phyloP scores from a whole-genome alignment of 2,797 vertebrate genomes.

The Selene dorsalis region DNA sequence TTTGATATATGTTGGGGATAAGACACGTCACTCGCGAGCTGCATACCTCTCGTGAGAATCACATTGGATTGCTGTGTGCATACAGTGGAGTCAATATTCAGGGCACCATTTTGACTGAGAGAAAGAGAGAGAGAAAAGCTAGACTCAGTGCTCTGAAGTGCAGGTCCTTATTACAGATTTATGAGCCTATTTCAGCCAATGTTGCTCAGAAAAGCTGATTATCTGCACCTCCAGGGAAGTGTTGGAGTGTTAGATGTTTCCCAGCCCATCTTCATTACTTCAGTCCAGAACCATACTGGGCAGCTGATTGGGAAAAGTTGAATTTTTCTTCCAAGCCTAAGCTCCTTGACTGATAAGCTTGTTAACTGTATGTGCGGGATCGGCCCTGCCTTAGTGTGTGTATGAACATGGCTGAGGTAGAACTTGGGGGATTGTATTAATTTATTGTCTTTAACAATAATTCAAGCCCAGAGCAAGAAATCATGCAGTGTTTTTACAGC shows the following conservation, averaged over 20 bases:
- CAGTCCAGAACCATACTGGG: constrained; percentile 34
- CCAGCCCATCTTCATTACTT: constrained; percentile 62
- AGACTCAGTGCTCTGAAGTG: constrained; percentile 42
- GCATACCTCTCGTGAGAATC: constrained; percentile 14
- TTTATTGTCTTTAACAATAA: constrained; percentile 29
- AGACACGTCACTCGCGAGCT: background rate
- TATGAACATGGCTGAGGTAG: constrained; percentile 39
- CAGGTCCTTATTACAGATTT: constrained; percentile 71
- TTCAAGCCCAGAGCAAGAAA: constrained; percentile 20
- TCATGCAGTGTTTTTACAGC: constrained; percentile 32
- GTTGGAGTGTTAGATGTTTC: constrained; percentile 55
- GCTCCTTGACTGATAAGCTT: constrained; percentile 65
- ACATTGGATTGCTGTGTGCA: constrained; percentile 11
- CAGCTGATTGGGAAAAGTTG: constrained; percentile 52
- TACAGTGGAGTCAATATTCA: constrained; percentile 50
- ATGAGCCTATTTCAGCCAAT: constrained; percentile 70
- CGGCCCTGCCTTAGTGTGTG: constrained; percentile 10
- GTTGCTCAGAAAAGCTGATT: constrained; percentile 71
- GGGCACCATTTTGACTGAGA: constrained; percentile 52
- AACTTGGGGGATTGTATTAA: constrained; percentile 33
- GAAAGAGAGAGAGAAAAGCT: constrained; percentile 27
- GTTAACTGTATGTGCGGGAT: constrained; percentile 56
- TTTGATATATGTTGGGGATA: background rate
- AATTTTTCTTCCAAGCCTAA: constrained; percentile 52
- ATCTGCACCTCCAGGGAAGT: constrained; percentile 63